Evolutionary conservation across 2,113 vertebrate genomes (phyloP), one percentile per base, ranked within the genome.

Genomic region (Ifrita kowaldi): DNA sequence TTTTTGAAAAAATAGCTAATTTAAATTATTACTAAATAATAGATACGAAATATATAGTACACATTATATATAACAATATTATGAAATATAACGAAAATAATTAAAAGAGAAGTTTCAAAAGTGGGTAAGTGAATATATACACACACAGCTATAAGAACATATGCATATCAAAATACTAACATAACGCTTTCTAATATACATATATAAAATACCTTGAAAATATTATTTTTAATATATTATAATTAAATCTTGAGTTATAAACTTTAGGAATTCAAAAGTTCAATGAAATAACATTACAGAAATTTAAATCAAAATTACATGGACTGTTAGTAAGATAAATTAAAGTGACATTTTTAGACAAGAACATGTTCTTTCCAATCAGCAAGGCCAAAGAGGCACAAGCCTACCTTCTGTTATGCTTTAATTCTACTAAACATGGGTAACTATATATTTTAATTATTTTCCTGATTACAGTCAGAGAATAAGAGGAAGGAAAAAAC

Each of bases 131-230:
- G 16, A 41, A 24, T 30, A 64, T 15, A 74, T 2, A n/a, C 5
- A 32, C 8, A 41, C 14, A 22, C 1, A 8, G 30, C 28, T 13
- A 1, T 18, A 89, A 60, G 7, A 60, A 56, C 2, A 32, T 1
- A 2, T 4, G 10, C 3, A 1, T 18, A 53, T 20, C 23, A 24
- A 4, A 13, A 64, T 24, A 60, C 2, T 35, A 9, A 16, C 2
- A 8, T 13, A 9, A 9, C 5, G 2, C 6, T 30, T 80, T 56
- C 7, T 3, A 75, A n/a, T 4, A 37, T 1, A 35, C 3, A 4
- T 4, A 10, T 3, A 11, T 20, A 37, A 77, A 50, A 53, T 7
- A 82, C 1, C 5, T 39, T 27, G 68, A 13, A 7, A n/a, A 2
- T 11, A 27, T 13, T 37, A 64, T 52, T 83, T 60, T 14, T 21